phyloP scores from a whole-genome alignment of 1,140 invertebrate genomes.

The Battus philenor region DNA sequence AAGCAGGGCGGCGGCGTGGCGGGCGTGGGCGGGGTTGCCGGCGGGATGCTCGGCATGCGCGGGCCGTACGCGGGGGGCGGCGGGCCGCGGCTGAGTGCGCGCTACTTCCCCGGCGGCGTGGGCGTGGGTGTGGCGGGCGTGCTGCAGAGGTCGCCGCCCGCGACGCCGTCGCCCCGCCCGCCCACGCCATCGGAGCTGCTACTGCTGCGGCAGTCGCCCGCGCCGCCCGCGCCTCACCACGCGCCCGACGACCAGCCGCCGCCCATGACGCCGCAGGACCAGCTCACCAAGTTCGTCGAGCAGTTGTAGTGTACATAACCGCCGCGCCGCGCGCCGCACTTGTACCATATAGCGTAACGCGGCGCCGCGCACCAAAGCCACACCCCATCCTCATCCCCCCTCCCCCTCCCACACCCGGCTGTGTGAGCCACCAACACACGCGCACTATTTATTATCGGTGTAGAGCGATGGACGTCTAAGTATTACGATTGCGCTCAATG shows the following conservation, averaged over 20 bases:
- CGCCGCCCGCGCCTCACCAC: constrained; percentile 80
- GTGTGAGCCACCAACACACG: too few species aligned
- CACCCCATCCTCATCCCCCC: constrained; percentile 1
- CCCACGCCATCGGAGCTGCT: constrained; percentile 64
- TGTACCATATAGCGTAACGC: constrained; percentile 57
- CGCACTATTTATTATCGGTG: constrained; percentile 65
- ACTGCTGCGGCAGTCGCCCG: constrained; percentile 80
- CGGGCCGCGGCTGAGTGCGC: constrained; percentile 36
- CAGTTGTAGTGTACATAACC: constrained; percentile 85
- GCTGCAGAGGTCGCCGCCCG: constrained; percentile 86
- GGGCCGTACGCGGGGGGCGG: constrained; percentile 55
- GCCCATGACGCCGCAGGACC: constrained; percentile 92
- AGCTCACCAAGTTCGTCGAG: constrained; percentile 94
- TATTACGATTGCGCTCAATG: constrained; percentile 76
- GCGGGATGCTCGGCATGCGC: constrained; percentile 38
- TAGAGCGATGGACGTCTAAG: constrained; percentile 65
- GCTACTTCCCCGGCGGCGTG: constrained; percentile 53
- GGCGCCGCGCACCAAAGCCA: constrained; percentile 27
- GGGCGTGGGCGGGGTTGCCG: constrained; percentile 44
- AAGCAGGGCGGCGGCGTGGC: constrained; percentile 35
- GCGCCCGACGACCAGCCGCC: constrained; percentile 83
- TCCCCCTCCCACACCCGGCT: constrained; percentile 20
- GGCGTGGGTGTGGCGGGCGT: constrained; percentile 65
- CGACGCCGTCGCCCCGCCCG: constrained; percentile 76
- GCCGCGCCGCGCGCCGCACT: constrained; percentile 32